Evolutionary conservation across 2,797 vertebrate species (phyloP).

Genomic region (Garrulus glandarius): DNA sequence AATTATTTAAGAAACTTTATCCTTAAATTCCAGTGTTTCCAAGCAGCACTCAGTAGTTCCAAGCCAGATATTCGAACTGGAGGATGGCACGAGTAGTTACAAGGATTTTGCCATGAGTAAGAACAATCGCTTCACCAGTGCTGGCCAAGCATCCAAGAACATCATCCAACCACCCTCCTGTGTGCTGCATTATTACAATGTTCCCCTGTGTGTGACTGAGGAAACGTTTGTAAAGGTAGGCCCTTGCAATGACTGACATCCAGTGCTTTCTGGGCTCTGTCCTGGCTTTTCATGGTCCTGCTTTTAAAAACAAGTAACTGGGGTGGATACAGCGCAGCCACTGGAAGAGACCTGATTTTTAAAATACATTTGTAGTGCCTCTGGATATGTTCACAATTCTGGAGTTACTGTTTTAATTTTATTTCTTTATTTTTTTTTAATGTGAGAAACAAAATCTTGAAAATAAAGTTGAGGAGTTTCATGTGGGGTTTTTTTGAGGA

Average conservation of each 20-base stretch:
- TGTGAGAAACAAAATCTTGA: neutral
- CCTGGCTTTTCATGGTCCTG: neutral
- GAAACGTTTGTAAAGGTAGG: constrained; percentile 88
- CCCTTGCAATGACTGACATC: neutral
- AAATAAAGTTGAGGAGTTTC: neutral
- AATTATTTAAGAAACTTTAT: neutral
- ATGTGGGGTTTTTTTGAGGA: neutral
- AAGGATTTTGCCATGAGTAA: constrained; percentile 98
- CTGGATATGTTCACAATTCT: neutral
- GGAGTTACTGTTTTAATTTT: neutral
- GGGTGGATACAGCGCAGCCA: neutral
- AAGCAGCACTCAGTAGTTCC: constrained; percentile 96
- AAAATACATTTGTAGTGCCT: neutral
- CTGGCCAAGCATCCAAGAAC: constrained; percentile 96
- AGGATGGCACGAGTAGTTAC: constrained; percentile 94
- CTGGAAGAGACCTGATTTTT: neutral
- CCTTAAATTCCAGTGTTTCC: constrained; percentile 83
- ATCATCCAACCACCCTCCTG: constrained; percentile 97
- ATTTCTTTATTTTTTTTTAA: neutral
- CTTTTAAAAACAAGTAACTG: neutral
- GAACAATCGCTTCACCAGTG: constrained; percentile 96
- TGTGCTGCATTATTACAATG: constrained; percentile 95
- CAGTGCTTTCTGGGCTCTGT: neutral
- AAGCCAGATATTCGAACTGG: constrained; percentile 95
- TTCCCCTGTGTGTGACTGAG: constrained; percentile 89